Evolutionary conservation across 2,797 vertebrate genomes (phyloP), one percentile per base, ranked within the genome.

Genomic region (Ceryle rudis): DNA sequence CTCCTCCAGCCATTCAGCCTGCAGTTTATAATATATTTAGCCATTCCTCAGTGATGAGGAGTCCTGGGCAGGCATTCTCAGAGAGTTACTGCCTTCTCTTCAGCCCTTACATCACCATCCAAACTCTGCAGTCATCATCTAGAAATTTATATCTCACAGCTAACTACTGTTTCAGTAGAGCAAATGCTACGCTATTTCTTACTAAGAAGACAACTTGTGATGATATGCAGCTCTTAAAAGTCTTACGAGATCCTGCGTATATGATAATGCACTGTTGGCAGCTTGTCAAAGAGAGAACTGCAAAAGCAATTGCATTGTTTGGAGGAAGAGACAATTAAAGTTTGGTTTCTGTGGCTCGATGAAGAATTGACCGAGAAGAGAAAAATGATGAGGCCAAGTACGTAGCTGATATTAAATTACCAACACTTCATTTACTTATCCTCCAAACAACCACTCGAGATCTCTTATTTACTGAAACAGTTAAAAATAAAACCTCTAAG

Each of bases 401-500:
- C 42, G 69, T 39, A 81, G 67, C 3, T 93, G 91, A 73, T 89
- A 88, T 89, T 90, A 70, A 80, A 88, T 94, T 93, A 90, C 94
- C 60, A 85, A 21, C 80, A 81, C 57, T 93, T 91, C 37, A 3
- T 94, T 95, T 96, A 81, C 75, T 83, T 86, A 82, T 71, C 78
- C 85, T 90, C 70, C 71, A 83, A 75, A 95, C 85, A 96, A 84
- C 83, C 70, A 62, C 86, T 74, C 3, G 10, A 91, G 64, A 88
- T 70, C 67, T 82, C 73, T 86, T 94, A 65, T 82, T 90, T 94
- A 93, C 91, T 35, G 87, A 96, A 97, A 93, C 23, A 91, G 88
- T 95, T 94, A 86, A 97, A 94, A 96, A 95, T 81, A 91, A 94
- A 95, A 74, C 57, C 67, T 93, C 86, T 25, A 95, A 93, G 86